Evolutionary conservation across 2,113 vertebrate genomes (phyloP).

Genomic region (Centropristis striata): DNA sequence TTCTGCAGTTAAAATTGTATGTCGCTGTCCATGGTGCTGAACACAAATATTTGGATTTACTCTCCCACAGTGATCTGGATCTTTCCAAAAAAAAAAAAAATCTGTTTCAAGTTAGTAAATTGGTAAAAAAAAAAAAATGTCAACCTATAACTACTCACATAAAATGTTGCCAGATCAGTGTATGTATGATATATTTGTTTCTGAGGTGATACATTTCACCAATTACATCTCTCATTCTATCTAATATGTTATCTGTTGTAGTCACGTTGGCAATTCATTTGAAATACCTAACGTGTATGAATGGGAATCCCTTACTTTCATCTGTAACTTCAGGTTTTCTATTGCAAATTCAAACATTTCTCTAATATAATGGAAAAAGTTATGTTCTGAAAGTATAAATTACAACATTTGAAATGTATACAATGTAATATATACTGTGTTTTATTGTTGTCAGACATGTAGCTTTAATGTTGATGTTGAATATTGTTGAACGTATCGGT

Average conservation of each 20-base stretch:
- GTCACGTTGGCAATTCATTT: background rate
- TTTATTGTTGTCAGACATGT: background rate
- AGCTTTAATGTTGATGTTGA: background rate
- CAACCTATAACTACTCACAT: background rate
- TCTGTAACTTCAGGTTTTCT: background rate
- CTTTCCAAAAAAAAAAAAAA: background rate
- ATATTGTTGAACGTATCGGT: background rate
- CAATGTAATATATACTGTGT: too few relatives aligned
- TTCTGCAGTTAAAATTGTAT: background rate
- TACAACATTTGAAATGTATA: too few relatives aligned
- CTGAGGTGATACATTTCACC: too few relatives aligned
- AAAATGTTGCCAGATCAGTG: background rate
- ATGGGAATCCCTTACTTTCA: background rate
- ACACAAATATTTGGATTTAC: background rate
- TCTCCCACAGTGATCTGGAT: background rate
- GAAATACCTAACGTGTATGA: background rate
- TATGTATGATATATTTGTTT: background rate
- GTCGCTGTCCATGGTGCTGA: conserved; percentile 30
- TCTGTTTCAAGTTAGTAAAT: too few relatives aligned
- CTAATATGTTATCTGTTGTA: background rate
- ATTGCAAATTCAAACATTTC: background rate
- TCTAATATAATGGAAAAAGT: background rate
- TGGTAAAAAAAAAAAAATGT: background rate
- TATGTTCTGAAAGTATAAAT: background rate
- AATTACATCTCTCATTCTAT: background rate